Conservation (phyloP, 2,888 invertebrate species). For the Cosmia pyralina region DNA sequence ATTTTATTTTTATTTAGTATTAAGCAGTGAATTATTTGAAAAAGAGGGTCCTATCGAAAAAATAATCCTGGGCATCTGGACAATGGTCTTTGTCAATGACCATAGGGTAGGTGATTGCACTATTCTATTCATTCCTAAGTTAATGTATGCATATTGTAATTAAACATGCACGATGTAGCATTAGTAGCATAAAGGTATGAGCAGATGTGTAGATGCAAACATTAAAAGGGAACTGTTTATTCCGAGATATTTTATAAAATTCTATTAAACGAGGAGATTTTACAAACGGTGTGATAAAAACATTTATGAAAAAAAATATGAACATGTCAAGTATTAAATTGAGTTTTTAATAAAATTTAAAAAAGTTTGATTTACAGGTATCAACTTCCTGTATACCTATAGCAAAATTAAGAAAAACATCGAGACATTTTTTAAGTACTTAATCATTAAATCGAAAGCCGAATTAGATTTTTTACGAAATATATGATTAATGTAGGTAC, state of each 20-base stretch:
- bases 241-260: slow-evolving; percentile 2
- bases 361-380: background rate
- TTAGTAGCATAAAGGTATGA: slow-evolving; percentile 32
- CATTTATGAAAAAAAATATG: fast-evolving
- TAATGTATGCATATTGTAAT: slow-evolving; percentile 58
- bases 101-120: slow-evolving; percentile 51
- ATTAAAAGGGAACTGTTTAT: slow-evolving; percentile 29
- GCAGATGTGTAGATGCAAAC: slow-evolving; percentile 65
- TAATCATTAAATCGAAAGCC: slow-evolving; percentile 21
- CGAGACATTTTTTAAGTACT: background rate
- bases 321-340: background rate
- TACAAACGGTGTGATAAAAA: background rate
- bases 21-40: background rate
- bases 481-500: slow-evolving; percentile 19
- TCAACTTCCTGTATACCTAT: background rate
- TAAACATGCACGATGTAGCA: slow-evolving; percentile 44
- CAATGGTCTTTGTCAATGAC: slow-evolving; percentile 39
- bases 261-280: background rate
- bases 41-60: slow-evolving; percentile 36
- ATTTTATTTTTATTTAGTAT: slow-evolving; percentile 3
- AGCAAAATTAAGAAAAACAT: background rate
- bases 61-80: slow-evolving; percentile 50
- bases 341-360: background rate
- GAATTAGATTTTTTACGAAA: slow-evolving; percentile 17
- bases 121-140: slow-evolving; percentile 33